Conservation (phyloP, 2,797 vertebrate genomes). For the Nasua narica region DNA sequence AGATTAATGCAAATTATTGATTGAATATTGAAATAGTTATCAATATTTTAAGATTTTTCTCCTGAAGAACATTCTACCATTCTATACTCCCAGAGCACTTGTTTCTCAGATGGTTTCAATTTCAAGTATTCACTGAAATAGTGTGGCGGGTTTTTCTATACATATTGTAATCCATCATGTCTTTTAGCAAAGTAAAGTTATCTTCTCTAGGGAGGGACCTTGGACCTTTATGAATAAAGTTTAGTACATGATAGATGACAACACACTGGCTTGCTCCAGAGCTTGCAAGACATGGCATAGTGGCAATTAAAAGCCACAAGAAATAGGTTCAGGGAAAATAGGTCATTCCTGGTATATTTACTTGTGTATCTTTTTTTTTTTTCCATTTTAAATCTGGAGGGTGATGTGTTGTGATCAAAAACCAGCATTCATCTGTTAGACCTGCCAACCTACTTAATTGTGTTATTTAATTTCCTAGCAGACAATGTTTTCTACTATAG, state of each 20-base stretch:
- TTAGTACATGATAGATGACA: not conserved
- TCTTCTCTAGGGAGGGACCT: not conserved
- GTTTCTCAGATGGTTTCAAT: not conserved
- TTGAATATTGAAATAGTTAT: not conserved
- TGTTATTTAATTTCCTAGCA: not conserved
- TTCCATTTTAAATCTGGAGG: not conserved
- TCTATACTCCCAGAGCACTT: not conserved
- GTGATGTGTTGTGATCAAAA: slow-evolving; percentile 5
- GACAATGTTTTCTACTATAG: not conserved
- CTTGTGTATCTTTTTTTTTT: not conserved
- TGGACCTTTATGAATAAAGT: not conserved
- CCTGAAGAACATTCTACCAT: not conserved
- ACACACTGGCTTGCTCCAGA: not conserved
- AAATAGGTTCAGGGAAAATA: not conserved
- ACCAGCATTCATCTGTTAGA: not conserved
- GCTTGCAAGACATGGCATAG: not conserved
- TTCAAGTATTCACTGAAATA: not conserved
- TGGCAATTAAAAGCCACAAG: not conserved
- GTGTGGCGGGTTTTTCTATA: not conserved
- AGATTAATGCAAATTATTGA: not conserved
- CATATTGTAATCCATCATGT: not conserved
- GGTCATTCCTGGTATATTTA: not conserved
- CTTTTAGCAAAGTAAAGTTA: not conserved
- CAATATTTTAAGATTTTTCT: not conserved
- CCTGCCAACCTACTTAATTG: not conserved